Percentiles rank a stretch among this genome's conserved stretches.
These are phyloP conservation scores for Bos indicus DNA, from an alignment of 2,113 vertebrate genomes.

Conservation along the genomic window DNA sequence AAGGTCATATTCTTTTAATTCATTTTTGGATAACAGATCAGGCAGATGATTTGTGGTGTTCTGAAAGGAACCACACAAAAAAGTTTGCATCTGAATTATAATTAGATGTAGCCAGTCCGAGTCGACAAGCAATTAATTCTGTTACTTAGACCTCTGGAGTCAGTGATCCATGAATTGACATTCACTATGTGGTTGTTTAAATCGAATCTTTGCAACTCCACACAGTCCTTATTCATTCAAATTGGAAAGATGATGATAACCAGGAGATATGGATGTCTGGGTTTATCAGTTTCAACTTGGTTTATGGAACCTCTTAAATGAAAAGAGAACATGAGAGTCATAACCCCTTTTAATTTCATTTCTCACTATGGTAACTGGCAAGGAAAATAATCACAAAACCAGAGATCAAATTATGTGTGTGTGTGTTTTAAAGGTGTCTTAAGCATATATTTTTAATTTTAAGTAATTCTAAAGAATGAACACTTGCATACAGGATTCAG, in stretches of 20 bases:
- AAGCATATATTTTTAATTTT: constrained; percentile 23
- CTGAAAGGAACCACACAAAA: background rate
- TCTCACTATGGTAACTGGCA: background rate
- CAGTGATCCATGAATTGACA: constrained; percentile 68
- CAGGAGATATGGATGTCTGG: constrained; percentile 20
- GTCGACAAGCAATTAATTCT: constrained; percentile 63
- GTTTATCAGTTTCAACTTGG: constrained; percentile 49
- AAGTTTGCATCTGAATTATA: background rate
- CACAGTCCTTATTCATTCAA: constrained; percentile 67
- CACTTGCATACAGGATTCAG: background rate
- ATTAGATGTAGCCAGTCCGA: constrained; percentile 60
- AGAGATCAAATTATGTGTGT: background rate
- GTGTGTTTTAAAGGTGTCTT: background rate
- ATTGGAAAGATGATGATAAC: constrained; percentile 56
- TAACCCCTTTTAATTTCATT: constrained; percentile 27
- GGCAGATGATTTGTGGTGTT: background rate
- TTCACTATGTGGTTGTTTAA: constrained; percentile 72
- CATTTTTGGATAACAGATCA: background rate
- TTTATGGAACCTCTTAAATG: constrained; percentile 12
- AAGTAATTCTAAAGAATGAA: constrained; percentile 24
- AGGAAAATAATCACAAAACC: background rate
- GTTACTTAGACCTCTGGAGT: constrained; percentile 51
- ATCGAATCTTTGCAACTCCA: constrained; percentile 66
- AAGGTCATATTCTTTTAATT: background rate
- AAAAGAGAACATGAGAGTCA: constrained; percentile 16